phyloP scores from a whole-genome alignment of 2,113 vertebrate species.

The Panurus biarmicus region DNA sequence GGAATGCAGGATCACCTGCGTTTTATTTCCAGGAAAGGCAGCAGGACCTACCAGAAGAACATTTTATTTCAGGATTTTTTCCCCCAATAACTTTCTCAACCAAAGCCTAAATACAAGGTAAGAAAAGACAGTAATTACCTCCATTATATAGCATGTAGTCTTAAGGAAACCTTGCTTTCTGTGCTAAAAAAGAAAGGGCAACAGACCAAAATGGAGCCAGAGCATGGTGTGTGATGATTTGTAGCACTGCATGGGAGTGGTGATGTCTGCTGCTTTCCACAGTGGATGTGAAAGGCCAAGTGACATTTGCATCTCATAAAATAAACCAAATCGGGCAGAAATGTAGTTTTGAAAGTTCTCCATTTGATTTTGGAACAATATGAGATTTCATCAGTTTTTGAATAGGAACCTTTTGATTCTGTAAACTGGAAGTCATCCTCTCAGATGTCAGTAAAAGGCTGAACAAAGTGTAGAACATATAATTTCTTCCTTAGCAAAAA shows the following conservation, averaged over 20 bases:
- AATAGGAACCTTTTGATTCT: not conserved
- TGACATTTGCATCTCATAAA: not conserved
- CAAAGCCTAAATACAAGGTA: not conserved
- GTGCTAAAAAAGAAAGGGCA: not conserved
- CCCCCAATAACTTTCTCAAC: not conserved
- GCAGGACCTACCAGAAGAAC: not conserved
- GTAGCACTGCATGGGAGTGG: not conserved
- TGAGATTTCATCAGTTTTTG: not conserved
- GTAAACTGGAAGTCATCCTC: not conserved
- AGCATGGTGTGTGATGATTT: not conserved
- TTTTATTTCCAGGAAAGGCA: not conserved
- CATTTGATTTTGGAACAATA: not conserved
- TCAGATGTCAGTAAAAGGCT: not conserved
- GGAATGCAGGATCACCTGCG: not conserved
- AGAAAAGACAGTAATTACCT: not conserved
- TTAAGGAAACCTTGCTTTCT: not conserved
- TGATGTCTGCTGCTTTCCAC: not conserved
- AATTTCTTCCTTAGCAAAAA: not conserved
- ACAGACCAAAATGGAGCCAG: not conserved
- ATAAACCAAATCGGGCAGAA: not conserved
- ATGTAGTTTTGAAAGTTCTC: not conserved
- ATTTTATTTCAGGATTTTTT: not conserved
- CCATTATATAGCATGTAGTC: not conserved
- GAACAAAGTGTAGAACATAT: not conserved
- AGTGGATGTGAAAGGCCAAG: not conserved